phyloP scores from a whole-genome alignment of 2,888 invertebrate species.

The Homarus gammarus region DNA sequence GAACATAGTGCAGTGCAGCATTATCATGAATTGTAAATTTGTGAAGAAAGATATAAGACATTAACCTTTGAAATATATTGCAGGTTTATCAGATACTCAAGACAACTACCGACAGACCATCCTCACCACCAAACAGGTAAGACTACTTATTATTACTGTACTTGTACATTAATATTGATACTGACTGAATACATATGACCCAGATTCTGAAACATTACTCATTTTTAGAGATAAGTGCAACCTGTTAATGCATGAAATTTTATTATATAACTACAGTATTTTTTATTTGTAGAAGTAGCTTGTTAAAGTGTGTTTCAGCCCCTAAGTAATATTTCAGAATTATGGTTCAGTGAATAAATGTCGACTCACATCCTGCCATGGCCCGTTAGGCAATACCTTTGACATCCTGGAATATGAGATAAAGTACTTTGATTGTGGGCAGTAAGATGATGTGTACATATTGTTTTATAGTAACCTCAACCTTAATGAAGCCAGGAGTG shows the following conservation, averaged over 20 bases:
- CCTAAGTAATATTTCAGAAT: conserved; percentile 44
- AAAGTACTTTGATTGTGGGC: too few species aligned
- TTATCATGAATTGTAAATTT: too few species aligned
- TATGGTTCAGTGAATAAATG: not conserved
- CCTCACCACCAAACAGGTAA: conserved; percentile 49
- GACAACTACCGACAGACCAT: conserved; percentile 48
- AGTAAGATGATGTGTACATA: too few species aligned
- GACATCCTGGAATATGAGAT: too few species aligned
- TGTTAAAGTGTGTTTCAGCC: conserved; percentile 33
- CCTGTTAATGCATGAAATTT: not conserved
- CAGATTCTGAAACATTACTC: conserved; percentile 48
- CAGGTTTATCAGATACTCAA: conserved; percentile 44
- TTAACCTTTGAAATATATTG: too few species aligned
- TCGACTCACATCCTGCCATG: not conserved
- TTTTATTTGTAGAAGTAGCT: conserved; percentile 12
- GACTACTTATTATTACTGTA: not conserved
- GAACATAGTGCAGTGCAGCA: too few species aligned
- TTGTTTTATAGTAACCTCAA: too few species aligned
- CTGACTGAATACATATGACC: not conserved
- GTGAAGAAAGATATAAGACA: too few species aligned
- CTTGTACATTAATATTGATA: not conserved
- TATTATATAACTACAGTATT: not conserved
- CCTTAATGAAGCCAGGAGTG: too few species aligned
- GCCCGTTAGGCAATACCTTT: too few species aligned
- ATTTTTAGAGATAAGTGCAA: not conserved